Percentiles rank a stretch among this genome's conserved stretches.
Evolutionary conservation across 2,888 invertebrate species (phyloP).

Genomic region (Leucania comma): DNA sequence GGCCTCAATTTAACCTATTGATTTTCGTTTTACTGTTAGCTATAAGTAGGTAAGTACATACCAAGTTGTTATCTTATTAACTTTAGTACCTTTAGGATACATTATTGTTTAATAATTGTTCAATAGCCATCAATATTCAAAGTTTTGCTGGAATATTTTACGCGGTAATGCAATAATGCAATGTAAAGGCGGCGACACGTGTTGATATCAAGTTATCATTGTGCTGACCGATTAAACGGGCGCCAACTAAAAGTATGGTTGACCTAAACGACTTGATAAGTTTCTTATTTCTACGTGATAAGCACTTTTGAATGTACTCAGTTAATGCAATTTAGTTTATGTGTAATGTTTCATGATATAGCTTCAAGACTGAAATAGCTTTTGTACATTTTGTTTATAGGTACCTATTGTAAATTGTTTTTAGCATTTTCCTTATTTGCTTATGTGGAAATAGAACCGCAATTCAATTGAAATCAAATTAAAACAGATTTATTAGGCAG

Average conservation of each 20-base stretch:
- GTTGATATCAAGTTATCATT: conserved; percentile 53
- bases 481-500: conserved; percentile 8
- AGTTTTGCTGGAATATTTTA: conserved; percentile 19
- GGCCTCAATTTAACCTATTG: conserved; percentile 42
- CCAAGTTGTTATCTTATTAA: background rate
- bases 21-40: conserved; percentile 44
- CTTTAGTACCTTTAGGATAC: background rate
- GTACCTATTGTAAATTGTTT: conserved; percentile 2
- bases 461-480: conserved; percentile 31
- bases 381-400: background rate
- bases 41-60: too few relatives aligned
- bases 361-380: background rate
- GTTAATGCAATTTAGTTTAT: conserved; percentile 27
- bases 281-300: conserved; percentile 56
- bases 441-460: conserved; percentile 7
- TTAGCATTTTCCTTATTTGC: conserved; percentile 38
- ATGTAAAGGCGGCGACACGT: conserved; percentile 38
- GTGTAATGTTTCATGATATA: background rate
- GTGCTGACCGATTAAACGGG: conserved; percentile 50
- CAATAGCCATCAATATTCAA: background rate
- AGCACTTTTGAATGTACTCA: conserved; percentile 31
- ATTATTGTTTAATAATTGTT: background rate
- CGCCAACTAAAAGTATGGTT: conserved; percentile 45
- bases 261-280: conserved; percentile 56
- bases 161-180: conserved; percentile 48